phyloP scores from a whole-genome alignment of 2,888 invertebrate species.

The Cataglyphis rosenhaueri region DNA sequence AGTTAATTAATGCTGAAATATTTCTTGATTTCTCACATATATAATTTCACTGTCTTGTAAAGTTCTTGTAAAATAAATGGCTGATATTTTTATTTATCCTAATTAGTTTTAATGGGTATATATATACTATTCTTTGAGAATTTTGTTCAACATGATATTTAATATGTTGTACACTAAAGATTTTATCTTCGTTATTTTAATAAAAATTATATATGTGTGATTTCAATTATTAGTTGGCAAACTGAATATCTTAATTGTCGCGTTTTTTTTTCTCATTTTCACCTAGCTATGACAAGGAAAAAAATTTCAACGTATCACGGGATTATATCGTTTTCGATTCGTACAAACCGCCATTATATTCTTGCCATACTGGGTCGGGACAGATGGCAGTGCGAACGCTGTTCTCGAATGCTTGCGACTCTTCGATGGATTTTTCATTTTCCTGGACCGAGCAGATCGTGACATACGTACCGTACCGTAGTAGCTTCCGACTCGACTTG shows the following conservation, averaged over 20 bases:
- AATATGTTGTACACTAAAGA: neutral
- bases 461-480: neutral
- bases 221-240: neutral
- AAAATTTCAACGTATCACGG: neutral
- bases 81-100: neutral
- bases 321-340: neutral
- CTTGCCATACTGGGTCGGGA: neutral
- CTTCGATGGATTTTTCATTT: conserved; percentile 14
- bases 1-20: neutral
- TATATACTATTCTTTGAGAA: neutral
- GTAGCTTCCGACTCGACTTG: conserved; percentile 12
- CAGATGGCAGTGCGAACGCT: conserved; percentile 22
- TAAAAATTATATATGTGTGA: neutral
- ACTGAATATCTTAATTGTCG: neutral
- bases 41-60: neutral
- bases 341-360: conserved; percentile 1
- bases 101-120: neutral
- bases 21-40: neutral
- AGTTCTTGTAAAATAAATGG: neutral
- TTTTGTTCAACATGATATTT: neutral
- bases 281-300: neutral
- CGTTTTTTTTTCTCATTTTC: neutral
- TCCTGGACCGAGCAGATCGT: conserved; percentile 2
- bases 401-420: neutral
- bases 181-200: neutral